A percentile compares a stretch with the other conserved stretches of the same genome.
Evolutionary conservation across 2,888 invertebrate species (phyloP).

Genomic region (Agrochola lota): DNA sequence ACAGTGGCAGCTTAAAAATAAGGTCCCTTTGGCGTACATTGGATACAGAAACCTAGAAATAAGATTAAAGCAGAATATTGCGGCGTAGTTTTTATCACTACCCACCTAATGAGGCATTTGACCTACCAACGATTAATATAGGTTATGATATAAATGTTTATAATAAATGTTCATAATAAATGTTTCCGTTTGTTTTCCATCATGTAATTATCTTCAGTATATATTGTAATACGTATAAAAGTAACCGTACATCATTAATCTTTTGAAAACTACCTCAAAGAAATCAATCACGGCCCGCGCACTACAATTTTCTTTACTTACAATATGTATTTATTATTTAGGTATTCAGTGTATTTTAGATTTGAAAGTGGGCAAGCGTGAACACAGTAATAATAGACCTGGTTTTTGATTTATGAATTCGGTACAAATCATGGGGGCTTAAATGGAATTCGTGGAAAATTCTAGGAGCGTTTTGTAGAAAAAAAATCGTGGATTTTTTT

Average conservation of each 20-base stretch:
- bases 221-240: conserved; percentile 6
- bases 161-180: too few relatives aligned
- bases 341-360: conserved; percentile 23
- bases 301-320: conserved; percentile 40
- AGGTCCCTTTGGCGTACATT: neutral
- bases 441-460: neutral
- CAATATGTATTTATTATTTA: conserved; percentile 34
- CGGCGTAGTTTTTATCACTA: neutral
- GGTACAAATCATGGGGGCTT: neutral
- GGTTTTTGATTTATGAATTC: conserved; percentile 40
- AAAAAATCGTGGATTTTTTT: too few relatives aligned
- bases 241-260: conserved; percentile 46
- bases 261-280: conserved; percentile 36
- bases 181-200: neutral
- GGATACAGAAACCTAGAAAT: neutral
- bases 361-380: conserved; percentile 30
- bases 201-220: conserved; percentile 29
- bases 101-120: too few relatives aligned
- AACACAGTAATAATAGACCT: conserved; percentile 29
- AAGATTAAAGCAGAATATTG: neutral
- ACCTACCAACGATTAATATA: conserved; percentile 1
- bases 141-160: too few relatives aligned
- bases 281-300: conserved; percentile 54
- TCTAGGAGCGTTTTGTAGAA: neutral
- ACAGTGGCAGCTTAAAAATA: neutral